These are phyloP conservation scores for Zaprionus ghesquierei DNA, from an alignment of 1,140 invertebrate genomes.

Conservation along the genomic window DNA sequence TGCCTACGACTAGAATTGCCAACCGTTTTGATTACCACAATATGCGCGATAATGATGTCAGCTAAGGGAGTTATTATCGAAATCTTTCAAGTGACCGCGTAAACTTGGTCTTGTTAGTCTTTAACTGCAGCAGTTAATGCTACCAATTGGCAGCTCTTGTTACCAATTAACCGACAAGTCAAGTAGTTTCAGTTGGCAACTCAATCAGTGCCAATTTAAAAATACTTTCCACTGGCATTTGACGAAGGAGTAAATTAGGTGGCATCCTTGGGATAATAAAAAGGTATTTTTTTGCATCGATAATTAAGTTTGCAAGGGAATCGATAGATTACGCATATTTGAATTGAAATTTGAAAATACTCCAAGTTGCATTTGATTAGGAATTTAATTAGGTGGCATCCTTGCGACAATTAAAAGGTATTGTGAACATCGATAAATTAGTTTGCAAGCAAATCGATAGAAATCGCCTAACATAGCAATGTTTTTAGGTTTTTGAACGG, in stretches of 20 bases:
- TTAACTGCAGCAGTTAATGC: background rate
- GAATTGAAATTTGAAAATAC: background rate
- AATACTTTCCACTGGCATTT: background rate
- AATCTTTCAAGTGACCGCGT: background rate
- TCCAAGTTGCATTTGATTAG: background rate
- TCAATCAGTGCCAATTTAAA: background rate
- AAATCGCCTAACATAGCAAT: background rate
- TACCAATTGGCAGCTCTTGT: background rate
- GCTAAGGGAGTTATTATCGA: background rate
- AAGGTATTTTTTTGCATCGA: background rate
- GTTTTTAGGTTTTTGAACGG: background rate
- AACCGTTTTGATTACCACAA: background rate
- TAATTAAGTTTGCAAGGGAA: background rate
- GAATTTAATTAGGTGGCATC: background rate
- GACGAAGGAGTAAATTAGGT: background rate
- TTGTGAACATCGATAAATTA: too few species aligned
- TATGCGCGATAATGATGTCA: background rate
- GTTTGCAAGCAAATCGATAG: too few species aligned
- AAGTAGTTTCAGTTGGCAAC: background rate
- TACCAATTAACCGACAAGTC: background rate
- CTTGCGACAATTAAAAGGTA: too few species aligned
- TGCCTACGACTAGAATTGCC: constrained; percentile 2
- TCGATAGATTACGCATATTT: too few species aligned
- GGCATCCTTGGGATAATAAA: background rate
- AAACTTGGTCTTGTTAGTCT: background rate